Conservation (phyloP, 1,140 invertebrate genomes). For the Aphidius gifuensis region DNA sequence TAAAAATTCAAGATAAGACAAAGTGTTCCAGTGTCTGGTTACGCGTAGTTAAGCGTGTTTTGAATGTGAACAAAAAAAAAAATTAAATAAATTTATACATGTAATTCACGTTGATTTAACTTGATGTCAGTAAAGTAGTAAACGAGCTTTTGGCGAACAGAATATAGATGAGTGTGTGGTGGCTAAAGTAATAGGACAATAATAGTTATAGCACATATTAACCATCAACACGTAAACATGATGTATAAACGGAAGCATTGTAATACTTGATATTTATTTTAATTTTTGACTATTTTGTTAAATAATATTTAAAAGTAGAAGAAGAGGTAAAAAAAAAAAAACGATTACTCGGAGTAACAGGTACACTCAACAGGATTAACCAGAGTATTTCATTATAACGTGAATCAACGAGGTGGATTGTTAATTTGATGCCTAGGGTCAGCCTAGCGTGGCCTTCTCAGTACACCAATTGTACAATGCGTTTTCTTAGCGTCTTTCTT, state of each 20-base stretch:
- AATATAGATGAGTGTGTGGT: no score
- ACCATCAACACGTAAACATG: no score
- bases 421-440: conserved; percentile 51
- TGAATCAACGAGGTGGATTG: conserved; percentile 36
- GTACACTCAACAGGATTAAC: conserved; percentile 32
- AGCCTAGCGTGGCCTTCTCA: conserved; percentile 50
- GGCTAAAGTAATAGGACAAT: no score
- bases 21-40: conserved; percentile 30
- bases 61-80: no score
- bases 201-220: no score
- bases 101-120: conserved; percentile 21
- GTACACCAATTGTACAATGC: conserved; percentile 27
- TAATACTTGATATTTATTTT: no score
- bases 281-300: background rate
- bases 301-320: background rate
- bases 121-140: conserved; percentile 5
- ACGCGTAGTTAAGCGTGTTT: background rate
- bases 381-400: conserved; percentile 30
- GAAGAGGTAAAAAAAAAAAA: conserved; percentile 20
- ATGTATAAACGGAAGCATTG: no score
- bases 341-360: conserved; percentile 42
- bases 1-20: conserved; percentile 15
- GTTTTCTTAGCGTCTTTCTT: conserved; percentile 17
- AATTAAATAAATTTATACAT: no score
- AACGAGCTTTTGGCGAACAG: no score